Evolutionary conservation across 2,888 invertebrate genomes (phyloP).

Genomic region (Dioctria linearis): DNA sequence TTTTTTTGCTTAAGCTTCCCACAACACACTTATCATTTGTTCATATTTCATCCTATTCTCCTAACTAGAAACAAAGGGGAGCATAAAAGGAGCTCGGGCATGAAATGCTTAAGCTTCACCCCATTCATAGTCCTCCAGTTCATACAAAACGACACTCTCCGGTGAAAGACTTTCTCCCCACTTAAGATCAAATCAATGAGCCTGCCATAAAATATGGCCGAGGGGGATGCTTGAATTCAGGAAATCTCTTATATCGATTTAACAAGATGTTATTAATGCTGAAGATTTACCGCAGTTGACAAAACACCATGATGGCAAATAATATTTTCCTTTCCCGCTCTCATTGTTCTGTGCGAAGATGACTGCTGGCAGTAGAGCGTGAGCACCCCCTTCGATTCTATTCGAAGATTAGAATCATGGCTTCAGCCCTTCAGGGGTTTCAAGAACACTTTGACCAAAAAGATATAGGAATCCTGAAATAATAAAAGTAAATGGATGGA

Average conservation of each 20-base stretch:
- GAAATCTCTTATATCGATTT: constrained; percentile 56
- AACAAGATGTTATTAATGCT: constrained; percentile 58
- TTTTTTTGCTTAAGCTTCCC: too few species aligned
- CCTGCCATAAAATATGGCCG: neutral
- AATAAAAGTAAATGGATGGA: constrained; percentile 48
- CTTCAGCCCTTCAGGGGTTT: neutral
- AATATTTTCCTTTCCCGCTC: constrained; percentile 38
- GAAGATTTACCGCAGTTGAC: constrained; percentile 56
- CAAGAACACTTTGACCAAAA: constrained; percentile 40
- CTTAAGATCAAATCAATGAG: neutral
- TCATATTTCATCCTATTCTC: too few species aligned
- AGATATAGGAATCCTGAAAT: constrained; percentile 45
- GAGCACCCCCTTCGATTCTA: constrained; percentile 22
- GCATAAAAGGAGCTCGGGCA: too few species aligned
- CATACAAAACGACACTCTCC: too few species aligned
- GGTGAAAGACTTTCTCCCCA: too few species aligned
- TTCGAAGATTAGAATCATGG: constrained; percentile 16
- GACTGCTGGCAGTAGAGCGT: neutral
- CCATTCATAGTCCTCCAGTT: too few species aligned
- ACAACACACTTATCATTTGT: too few species aligned
- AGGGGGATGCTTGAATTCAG: neutral
- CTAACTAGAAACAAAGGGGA: too few species aligned
- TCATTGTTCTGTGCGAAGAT: constrained; percentile 15
- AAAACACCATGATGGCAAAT: constrained; percentile 55
- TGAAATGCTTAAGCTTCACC: too few species aligned